Evolutionary conservation across 2,797 vertebrate genomes (phyloP).

Genomic region (Megaceryle alcyon): DNA sequence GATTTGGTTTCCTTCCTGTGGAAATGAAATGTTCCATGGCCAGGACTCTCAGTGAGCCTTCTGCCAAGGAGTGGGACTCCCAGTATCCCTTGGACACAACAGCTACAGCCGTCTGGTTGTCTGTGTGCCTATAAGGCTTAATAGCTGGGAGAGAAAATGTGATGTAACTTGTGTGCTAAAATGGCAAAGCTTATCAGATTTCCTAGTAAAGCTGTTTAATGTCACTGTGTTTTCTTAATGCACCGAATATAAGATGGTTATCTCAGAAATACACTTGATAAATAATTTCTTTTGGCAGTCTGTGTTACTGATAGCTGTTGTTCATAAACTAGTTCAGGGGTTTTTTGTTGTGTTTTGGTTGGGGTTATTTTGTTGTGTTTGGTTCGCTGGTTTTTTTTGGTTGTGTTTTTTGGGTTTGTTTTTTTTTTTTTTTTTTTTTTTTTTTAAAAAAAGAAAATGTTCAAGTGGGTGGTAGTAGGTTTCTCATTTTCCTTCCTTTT

Average conservation of each 20-base stretch:
- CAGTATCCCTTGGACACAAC: background rate
- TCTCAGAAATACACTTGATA: conserved; percentile 65
- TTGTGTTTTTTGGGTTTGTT: too few species aligned
- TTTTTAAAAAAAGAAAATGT: conserved; percentile 80
- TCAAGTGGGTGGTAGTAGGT: conserved; percentile 75
- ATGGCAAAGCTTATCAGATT: conserved; percentile 78
- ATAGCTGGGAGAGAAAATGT: conserved; percentile 26
- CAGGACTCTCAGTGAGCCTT: background rate
- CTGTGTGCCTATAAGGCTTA: background rate
- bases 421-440: conserved; percentile 42
- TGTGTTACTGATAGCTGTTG: conserved; percentile 54
- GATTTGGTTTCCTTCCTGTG: background rate
- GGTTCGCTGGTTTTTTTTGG: conserved; percentile 14
- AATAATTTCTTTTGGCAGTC: conserved; percentile 47
- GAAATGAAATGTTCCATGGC: background rate
- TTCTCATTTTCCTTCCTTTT: conserved; percentile 79
- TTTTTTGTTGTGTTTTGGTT: conserved; percentile 53
- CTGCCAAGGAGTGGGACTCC: background rate
- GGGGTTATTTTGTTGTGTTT: conserved; percentile 36
- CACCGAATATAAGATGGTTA: conserved; percentile 68
- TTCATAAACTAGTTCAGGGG: conserved; percentile 62
- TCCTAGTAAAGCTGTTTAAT: conserved; percentile 73
- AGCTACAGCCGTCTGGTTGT: background rate
- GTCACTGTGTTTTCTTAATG: conserved; percentile 67
- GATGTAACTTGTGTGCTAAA: background rate